These are phyloP conservation scores for Cephus nigrinus DNA, from an alignment of 2,888 invertebrate species.

Conservation along the genomic window DNA sequence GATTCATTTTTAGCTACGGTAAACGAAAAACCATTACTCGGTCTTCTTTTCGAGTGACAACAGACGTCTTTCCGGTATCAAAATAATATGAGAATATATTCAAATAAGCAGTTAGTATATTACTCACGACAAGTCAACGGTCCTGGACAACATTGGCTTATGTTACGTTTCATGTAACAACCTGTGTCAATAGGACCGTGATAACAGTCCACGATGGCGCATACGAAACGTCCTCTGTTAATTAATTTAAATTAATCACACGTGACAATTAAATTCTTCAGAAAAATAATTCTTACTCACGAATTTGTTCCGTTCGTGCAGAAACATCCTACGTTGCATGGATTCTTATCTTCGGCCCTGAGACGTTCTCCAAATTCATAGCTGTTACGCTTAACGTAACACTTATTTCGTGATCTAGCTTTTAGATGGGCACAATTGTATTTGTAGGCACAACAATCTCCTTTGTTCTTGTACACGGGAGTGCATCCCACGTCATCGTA, in stretches of 20 bases:
- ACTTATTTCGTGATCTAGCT: slow-evolving; percentile 37
- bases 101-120: background rate
- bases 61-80: background rate
- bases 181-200: background rate
- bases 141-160: slow-evolving; percentile 35
- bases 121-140: slow-evolving; percentile 49
- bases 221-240: slow-evolving; percentile 40
- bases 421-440: slow-evolving; percentile 49
- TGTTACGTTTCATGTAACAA: slow-evolving; percentile 33
- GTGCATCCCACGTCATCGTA: slow-evolving; percentile 46
- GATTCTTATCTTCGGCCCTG: slow-evolving; percentile 40
- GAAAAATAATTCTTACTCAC: background rate
- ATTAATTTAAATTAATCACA: background rate
- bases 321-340: slow-evolving; percentile 46
- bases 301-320: slow-evolving; percentile 23
- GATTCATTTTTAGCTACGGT: slow-evolving; percentile 36
- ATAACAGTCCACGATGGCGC: slow-evolving; percentile 44
- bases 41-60: background rate
- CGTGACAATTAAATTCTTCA: background rate
- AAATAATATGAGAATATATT: background rate
- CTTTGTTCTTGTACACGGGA: slow-evolving; percentile 40
- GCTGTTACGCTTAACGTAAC: slow-evolving; percentile 43
- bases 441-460: slow-evolving; percentile 43
- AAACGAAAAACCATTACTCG: background rate
- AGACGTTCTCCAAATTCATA: slow-evolving; percentile 44